A percentile compares a stretch with the other conserved stretches of the same genome.
Evolutionary conservation across 1,140 invertebrate genomes (phyloP).

Genomic region (Panagrolaimus sp.): DNA sequence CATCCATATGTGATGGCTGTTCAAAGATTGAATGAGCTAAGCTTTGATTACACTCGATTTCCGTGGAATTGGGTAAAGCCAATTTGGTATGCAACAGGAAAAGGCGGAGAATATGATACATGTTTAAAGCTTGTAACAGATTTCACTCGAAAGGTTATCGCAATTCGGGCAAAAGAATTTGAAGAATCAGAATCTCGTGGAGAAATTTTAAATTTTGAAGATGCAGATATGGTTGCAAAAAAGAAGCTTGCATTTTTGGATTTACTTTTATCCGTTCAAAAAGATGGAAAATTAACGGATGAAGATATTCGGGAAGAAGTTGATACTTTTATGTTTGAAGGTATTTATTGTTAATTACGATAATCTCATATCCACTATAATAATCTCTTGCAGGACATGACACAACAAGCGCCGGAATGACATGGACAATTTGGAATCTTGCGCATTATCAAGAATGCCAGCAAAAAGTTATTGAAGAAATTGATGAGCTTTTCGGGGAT

Average conservation of each 20-base stretch:
- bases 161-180: not conserved
- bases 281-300: slow-evolving; percentile 69
- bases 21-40: slow-evolving; percentile 61
- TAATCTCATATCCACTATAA: no score
- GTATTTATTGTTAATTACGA: slow-evolving; percentile 67
- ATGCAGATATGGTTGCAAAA: slow-evolving; percentile 22
- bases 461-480: slow-evolving; percentile 53
- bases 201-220: slow-evolving; percentile 12
- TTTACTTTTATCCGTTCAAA: slow-evolving; percentile 71
- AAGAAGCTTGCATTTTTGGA: slow-evolving; percentile 79
- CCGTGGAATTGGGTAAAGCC: slow-evolving; percentile 49
- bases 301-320: slow-evolving; percentile 82
- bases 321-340: slow-evolving; percentile 89
- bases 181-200: not conserved
- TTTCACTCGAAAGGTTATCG: slow-evolving; percentile 39
- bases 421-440: slow-evolving; percentile 60
- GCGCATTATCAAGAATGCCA: slow-evolving; percentile 59
- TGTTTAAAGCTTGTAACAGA: slow-evolving; percentile 40
- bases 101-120: slow-evolving; percentile 36
- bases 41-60: slow-evolving; percentile 45
- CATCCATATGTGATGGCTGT: slow-evolving; percentile 72
- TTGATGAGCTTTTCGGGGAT: slow-evolving; percentile 35
- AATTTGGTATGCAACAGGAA: slow-evolving; percentile 39
- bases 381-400: slow-evolving; percentile 53
- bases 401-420: slow-evolving; percentile 31